phyloP scores from a whole-genome alignment of 2,888 invertebrate genomes.

The Acanthosoma haemorrhoidale region DNA sequence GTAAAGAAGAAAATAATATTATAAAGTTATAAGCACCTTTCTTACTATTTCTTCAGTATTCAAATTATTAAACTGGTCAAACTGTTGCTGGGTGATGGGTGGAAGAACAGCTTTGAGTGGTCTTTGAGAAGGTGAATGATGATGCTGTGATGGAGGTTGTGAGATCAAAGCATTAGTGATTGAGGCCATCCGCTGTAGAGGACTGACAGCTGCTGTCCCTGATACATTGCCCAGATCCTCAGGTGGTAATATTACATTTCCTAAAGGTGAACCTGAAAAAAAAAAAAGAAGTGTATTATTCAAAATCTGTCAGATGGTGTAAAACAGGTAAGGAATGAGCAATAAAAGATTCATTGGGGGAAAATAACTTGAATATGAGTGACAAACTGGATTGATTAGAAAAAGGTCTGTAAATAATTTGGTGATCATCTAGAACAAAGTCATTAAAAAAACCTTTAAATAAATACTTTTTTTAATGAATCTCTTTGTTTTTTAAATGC shows the following conservation, averaged over 20 bases:
- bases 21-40: constrained; percentile 51
- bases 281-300: constrained; percentile 15
- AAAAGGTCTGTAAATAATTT: no score
- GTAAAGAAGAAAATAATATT: not conserved
- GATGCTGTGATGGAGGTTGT: constrained; percentile 75
- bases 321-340: no score
- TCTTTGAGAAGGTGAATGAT: constrained; percentile 75
- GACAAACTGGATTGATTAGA: no score
- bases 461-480: no score
- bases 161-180: constrained; percentile 95
- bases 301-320: no score
- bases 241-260: constrained; percentile 79
- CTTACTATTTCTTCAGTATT: constrained; percentile 98
- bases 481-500: no score
- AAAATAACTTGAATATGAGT: no score
- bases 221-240: constrained; percentile 65
- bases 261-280: constrained; percentile 61
- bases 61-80: constrained; percentile 94
- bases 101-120: constrained; percentile 94
- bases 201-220: constrained; percentile 75
- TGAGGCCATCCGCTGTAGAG: constrained; percentile 94
- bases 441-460: no score
- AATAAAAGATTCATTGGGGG: no score
- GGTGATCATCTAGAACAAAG: no score
- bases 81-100: constrained; percentile 97